A percentile compares a stretch with the other conserved stretches of the same genome.
Conservation (phyloP, 2,888 invertebrate genomes). For the Glaucopsyche alexis region DNA sequence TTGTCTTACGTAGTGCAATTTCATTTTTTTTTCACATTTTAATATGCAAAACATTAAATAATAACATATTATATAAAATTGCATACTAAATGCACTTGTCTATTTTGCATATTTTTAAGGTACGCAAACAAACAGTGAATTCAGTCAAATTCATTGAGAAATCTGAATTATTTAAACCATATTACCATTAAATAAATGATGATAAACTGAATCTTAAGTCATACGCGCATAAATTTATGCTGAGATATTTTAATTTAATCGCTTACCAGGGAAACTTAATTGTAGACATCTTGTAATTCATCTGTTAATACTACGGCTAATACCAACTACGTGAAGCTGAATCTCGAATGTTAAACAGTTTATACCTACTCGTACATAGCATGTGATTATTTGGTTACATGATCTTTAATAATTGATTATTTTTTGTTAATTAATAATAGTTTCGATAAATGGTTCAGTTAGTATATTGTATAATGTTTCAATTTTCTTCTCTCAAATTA, state of each 20-base stretch:
- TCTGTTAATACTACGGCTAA: background rate
- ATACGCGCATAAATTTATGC: background rate
- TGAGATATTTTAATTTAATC: slow-evolving; percentile 18
- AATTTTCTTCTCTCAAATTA: too few species aligned
- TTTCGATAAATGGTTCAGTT: too few species aligned
- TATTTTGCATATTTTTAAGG: too few species aligned
- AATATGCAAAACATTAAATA: too few species aligned
- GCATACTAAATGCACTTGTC: too few species aligned
- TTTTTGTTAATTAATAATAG: too few species aligned
- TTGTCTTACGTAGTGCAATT: too few species aligned
- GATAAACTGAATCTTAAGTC: background rate
- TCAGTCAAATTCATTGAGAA: background rate
- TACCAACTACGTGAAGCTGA: background rate
- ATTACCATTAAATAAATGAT: background rate
- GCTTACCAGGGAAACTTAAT: slow-evolving; percentile 2
- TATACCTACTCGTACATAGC: background rate
- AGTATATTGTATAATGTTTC: too few species aligned
- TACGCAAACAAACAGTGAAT: background rate
- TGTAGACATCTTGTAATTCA: slow-evolving; percentile 4
- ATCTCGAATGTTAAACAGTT: slow-evolving; percentile 12
- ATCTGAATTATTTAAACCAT: background rate
- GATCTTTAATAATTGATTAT: too few species aligned
- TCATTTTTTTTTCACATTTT: too few species aligned
- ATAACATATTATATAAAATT: too few species aligned
- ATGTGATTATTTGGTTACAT: background rate